Base-by-base conservation (phyloP, 2,888 invertebrate genomes). In the Pasiphila rectangulata region DNA sequence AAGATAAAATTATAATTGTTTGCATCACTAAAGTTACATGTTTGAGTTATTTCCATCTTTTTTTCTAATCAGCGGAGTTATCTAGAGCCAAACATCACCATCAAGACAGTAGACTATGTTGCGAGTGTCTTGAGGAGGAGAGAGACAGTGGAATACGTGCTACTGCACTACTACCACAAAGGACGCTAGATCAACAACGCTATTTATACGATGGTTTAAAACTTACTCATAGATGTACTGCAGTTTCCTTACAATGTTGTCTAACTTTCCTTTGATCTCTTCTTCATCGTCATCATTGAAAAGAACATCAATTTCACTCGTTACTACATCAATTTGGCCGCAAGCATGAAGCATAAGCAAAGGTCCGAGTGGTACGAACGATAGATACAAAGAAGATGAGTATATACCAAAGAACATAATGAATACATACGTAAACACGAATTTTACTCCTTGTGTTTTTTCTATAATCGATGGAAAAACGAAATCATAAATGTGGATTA, bases 401-500 rank as follows among this genome's bases (percentile, higher is more conserved):
- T 41, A 51, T 0, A 27, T 0, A 3, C 30, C 10, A 17, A 39
- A 56, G 5, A 20, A 15, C 0, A 41, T 4, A 2, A 44, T 1
- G 0, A 47, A 1, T 1, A 32, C 3, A 24, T 53, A 54, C 1
- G 27, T 2, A 40, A 7, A 2, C 38, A 0, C 0, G 45, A 20
- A 24, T n/a, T n/a, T n/a, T n/a, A n/a, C n/a, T n/a, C n/a, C n/a
- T n/a, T n/a, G n/a, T n/a, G n/a, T n/a, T n/a, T n/a, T n/a, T n/a
- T n/a, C n/a, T n/a, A n/a, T n/a, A n/a, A n/a, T n/a, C n/a, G n/a
- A n/a, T n/a, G n/a, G n/a, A n/a, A n/a, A n/a, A n/a, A n/a, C n/a
- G n/a, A n/a, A n/a, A 0, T 72, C 69, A 35, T 68, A 69, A 0
- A 66, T 2, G 0, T 54, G 64, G 0, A 73, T 52, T 2, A 63